phyloP scores from a whole-genome alignment of 2,797 vertebrate species.

The Chromis chromis region DNA sequence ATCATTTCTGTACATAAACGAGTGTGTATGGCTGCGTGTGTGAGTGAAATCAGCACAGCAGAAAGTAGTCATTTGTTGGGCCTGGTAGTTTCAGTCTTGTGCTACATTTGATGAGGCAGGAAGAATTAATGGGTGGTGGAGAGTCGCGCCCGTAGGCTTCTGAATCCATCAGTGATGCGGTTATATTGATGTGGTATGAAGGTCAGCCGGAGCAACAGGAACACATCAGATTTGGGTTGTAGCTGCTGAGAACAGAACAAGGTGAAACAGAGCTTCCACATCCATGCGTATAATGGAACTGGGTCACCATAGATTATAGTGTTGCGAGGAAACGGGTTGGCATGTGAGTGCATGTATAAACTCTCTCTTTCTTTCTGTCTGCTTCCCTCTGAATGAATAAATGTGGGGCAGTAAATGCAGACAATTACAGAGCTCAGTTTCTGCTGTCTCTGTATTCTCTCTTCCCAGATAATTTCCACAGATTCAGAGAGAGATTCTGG shows the following conservation, averaged over 20 bases:
- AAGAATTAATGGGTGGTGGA: constrained; percentile 43
- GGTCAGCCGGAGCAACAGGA: constrained; percentile 51
- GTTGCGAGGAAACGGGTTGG: constrained; percentile 33
- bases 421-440: constrained; percentile 8
- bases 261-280: constrained; percentile 43
- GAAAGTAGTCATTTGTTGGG: constrained; percentile 40
- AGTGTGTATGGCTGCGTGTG: constrained; percentile 3
- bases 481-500: background rate
- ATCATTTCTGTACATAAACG: constrained; percentile 13
- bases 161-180: constrained; percentile 45
- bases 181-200: constrained; percentile 54
- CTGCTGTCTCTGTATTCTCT: constrained; percentile 11
- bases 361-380: background rate
- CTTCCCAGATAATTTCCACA: background rate
- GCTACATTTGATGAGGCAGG: constrained; percentile 39
- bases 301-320: constrained; percentile 65
- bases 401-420: constrained; percentile 11
- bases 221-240: constrained; percentile 45
- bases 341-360: constrained; percentile 16
- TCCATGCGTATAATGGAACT: constrained; percentile 62
- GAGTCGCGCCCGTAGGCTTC: constrained; percentile 32
- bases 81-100: constrained; percentile 32
- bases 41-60: constrained; percentile 28
- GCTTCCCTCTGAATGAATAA: constrained; percentile 26
- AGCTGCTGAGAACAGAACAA: constrained; percentile 35